A percentile compares a stretch with the other conserved stretches of the same genome.
phyloP scores from a whole-genome alignment of 2,113 vertebrate species.

The Cnemophilus loriae region DNA sequence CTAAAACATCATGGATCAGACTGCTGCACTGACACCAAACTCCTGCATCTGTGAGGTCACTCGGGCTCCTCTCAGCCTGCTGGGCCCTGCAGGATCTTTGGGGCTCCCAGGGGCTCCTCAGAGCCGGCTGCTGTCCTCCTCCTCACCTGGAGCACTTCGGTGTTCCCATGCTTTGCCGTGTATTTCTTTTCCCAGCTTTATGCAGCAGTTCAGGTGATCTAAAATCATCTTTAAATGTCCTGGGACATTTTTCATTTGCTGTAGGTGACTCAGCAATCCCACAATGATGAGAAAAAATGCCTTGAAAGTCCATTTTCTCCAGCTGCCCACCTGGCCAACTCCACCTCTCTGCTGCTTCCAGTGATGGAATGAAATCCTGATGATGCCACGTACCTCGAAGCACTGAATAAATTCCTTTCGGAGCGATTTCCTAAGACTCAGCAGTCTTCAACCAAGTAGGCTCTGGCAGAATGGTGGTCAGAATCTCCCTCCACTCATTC shows the following conservation, averaged over 20 bases:
- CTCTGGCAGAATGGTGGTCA: slow-evolving; percentile 10
- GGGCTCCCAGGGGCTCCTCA: neutral
- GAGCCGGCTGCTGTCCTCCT: neutral
- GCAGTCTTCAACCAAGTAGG: neutral
- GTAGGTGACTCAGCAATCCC: neutral
- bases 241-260: neutral
- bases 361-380: neutral
- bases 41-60: rapidly evolving
- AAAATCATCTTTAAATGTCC: neutral
- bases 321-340: neutral
- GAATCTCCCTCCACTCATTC: slow-evolving; percentile 28
- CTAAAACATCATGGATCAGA: neutral
- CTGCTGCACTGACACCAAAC: neutral
- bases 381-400: rapidly evolving
- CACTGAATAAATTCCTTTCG: neutral
- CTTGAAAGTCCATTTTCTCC: neutral
- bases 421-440: neutral
- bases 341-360: neutral
- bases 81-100: neutral
- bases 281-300: neutral
- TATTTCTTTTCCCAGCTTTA: neutral
- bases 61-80: neutral
- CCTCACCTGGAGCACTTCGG: neutral
- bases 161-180: neutral
- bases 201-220: neutral